These are phyloP conservation scores for Cercocebus atys DNA, from an alignment of 2,113 vertebrate species.

Conservation along the genomic window DNA sequence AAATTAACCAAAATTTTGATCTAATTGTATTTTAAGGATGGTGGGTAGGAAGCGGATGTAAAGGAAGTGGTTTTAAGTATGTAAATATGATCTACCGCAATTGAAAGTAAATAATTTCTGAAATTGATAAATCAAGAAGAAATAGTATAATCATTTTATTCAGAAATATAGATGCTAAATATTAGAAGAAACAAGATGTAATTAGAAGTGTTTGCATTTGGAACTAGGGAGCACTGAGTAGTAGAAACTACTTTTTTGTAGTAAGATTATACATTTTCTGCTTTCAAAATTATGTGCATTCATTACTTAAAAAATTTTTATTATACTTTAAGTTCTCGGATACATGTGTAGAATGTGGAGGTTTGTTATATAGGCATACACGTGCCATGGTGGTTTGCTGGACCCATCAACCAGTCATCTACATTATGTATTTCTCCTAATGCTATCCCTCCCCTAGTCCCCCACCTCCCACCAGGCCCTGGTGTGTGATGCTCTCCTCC, in stretches of 20 bases:
- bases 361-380: too few relatives aligned
- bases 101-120: not conserved
- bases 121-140: not conserved
- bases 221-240: not conserved
- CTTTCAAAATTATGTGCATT: not conserved
- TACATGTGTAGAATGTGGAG: too few relatives aligned
- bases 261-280: not conserved
- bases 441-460: too few relatives aligned
- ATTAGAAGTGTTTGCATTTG: not conserved
- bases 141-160: not conserved
- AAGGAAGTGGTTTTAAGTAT: not conserved
- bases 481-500: too few relatives aligned
- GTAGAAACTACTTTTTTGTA: not conserved
- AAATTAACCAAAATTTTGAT: not conserved
- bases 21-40: not conserved
- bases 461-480: too few relatives aligned
- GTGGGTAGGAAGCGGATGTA: not conserved
- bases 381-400: too few relatives aligned
- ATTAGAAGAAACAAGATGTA: not conserved
- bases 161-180: not conserved
- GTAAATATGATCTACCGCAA: not conserved
- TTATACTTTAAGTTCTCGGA: too few relatives aligned
- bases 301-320: not conserved
- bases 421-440: too few relatives aligned
- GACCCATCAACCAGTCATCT: too few relatives aligned